These are phyloP conservation scores for Chironomus tepperi DNA, from an alignment of 1,140 invertebrate species.

Conservation along the genomic window DNA sequence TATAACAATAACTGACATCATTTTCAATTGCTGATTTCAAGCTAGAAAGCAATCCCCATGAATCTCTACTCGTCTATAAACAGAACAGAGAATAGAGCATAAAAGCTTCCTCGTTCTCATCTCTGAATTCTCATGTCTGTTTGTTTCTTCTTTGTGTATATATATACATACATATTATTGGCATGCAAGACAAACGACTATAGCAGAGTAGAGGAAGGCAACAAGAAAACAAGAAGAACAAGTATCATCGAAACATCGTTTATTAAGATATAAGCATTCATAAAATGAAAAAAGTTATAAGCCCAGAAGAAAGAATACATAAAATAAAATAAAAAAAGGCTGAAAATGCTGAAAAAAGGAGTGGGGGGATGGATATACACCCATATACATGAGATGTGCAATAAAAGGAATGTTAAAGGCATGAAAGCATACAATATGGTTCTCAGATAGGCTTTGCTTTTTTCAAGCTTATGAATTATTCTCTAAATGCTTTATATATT, in stretches of 20 bases:
- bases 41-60: too few relatives aligned
- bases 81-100: too few relatives aligned
- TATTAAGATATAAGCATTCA: neutral
- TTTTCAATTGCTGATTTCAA: too few relatives aligned
- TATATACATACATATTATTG: neutral
- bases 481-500: neutral
- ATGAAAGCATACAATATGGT: too few relatives aligned
- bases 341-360: neutral
- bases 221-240: neutral
- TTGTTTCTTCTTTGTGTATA: neutral
- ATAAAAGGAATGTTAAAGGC: too few relatives aligned
- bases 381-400: too few relatives aligned
- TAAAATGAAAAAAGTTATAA: constrained; percentile 10
- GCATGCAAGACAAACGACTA: constrained; percentile 11
- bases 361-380: neutral
- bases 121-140: neutral
- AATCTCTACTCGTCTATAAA: too few relatives aligned
- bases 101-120: too few relatives aligned
- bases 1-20: too few relatives aligned
- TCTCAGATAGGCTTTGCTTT: neutral
- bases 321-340: neutral
- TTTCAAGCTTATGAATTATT: neutral
- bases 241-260: constrained; percentile 6
- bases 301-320: neutral
- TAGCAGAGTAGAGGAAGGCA: neutral